These are phyloP conservation scores for Alca torda DNA, from an alignment of 2,797 vertebrate species.

Conservation along the genomic window DNA sequence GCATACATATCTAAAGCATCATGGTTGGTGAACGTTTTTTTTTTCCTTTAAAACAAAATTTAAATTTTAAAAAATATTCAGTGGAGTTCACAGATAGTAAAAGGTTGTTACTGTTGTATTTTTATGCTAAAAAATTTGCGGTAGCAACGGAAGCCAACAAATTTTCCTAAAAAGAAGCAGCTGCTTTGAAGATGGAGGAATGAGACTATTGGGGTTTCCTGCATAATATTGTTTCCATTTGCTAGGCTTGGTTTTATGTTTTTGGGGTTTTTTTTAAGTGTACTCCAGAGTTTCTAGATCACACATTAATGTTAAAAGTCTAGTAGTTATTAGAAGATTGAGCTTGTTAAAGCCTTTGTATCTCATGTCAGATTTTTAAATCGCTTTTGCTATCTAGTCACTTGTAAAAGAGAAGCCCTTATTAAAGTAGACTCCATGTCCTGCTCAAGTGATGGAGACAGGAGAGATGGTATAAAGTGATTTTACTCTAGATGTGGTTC, in stretches of 20 bases:
- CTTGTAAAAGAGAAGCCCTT: neutral
- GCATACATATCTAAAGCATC: neutral
- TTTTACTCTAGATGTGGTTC: neutral
- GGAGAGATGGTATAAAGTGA: neutral
- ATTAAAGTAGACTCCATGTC: neutral
- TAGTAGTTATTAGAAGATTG: neutral
- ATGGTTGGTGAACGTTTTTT: neutral
- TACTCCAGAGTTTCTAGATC: neutral
- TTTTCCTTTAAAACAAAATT: neutral
- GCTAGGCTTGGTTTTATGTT: neutral
- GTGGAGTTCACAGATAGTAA: neutral
- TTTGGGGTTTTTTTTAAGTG: neutral
- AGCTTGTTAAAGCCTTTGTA: neutral
- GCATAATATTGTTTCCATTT: neutral
- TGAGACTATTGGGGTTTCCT: neutral
- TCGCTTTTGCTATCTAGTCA: neutral
- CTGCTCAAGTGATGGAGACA: neutral
- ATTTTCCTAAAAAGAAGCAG: neutral
- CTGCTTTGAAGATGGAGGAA: neutral
- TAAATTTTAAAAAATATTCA: neutral
- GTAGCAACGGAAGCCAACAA: neutral
- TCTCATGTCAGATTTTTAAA: neutral
- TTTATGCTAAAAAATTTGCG: neutral
- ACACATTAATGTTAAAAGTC: neutral
- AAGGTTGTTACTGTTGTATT: neutral